These are phyloP conservation scores for Melanerpes formicivorus DNA, from an alignment of 2,113 vertebrate species.

Conservation along the genomic window DNA sequence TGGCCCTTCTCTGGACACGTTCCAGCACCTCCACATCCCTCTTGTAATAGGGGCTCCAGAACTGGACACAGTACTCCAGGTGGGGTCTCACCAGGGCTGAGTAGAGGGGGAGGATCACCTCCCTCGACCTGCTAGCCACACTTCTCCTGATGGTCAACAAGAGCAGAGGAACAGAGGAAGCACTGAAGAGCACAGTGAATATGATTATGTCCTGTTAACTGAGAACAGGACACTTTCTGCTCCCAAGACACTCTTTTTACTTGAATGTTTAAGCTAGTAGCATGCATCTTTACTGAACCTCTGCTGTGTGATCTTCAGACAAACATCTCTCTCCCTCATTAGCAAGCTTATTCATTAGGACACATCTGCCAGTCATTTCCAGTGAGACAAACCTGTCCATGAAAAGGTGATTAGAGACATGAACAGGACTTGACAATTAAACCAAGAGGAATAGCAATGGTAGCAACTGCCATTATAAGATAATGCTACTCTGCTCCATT, in stretches of 20 bases:
- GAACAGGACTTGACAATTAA: neutral
- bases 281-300: neutral
- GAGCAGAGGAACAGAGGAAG: neutral
- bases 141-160: too few species aligned
- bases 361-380: neutral
- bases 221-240: neutral
- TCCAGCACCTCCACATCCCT: too few species aligned
- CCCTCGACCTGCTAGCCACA: too few species aligned
- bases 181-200: conserved; percentile 39
- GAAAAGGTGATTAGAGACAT: neutral
- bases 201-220: conserved; percentile 49
- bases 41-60: too few species aligned
- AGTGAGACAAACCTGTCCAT: neutral
- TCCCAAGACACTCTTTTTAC: neutral
- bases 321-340: neutral
- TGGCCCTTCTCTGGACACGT: too few species aligned
- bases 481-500: neutral
- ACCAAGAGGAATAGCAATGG: neutral
- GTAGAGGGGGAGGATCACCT: too few species aligned
- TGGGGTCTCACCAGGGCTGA: too few species aligned
- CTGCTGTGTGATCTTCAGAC: neutral
- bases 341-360: neutral
- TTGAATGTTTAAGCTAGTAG: neutral
- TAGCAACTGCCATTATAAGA: neutral
- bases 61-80: too few species aligned